Base-by-base conservation (phyloP, 2,888 invertebrate species). In the Eupsilia transversa region DNA sequence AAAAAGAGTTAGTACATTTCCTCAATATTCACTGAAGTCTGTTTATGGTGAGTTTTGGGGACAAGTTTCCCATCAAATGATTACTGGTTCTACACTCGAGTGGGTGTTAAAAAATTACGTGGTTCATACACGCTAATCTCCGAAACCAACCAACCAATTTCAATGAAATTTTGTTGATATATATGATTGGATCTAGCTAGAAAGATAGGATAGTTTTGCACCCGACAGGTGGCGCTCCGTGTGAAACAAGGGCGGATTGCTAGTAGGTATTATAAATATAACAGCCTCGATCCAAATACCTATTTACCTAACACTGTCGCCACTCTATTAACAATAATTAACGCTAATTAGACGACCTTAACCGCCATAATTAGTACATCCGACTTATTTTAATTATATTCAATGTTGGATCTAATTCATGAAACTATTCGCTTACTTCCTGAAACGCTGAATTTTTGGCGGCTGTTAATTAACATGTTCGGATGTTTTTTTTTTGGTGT, bases 331-430 rank as follows among this genome's bases (percentile, higher is more conserved):
- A 91, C 89, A 90, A 90, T 90, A 91, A 93, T 94, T 88, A 91
- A 88, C 88, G 76, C 77, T 90, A 90, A 93, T 94, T 90, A 93
- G 65, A 43, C 88, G 94, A 92, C 94, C 94, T 94, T 93, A 87
- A 88, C 89, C 89, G 86, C 75, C 41, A 67, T 89, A 93, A 94
- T 94, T 93, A 90, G 69, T 61, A 93, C 94, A 93, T 94, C 94
- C 94, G 92, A 90, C 86, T 80, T 86, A 84, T 86, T 77, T 88
- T 89, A 87, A 91, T 91, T 89, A 90, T 87, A 87, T 89, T 88
- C 88, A 91, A 88, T 90, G 90, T 88, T 90, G 90, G 87, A 87
- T 88, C 87, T 87, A 88, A 86, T 91, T 91, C 79, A 89, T 85
- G 77, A 82, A 88, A 73, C 79, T 84, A 82, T 83, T 75, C 57